Base-by-base conservation (phyloP, 2,888 invertebrate genomes). In the Argyresthia albistria region DNA sequence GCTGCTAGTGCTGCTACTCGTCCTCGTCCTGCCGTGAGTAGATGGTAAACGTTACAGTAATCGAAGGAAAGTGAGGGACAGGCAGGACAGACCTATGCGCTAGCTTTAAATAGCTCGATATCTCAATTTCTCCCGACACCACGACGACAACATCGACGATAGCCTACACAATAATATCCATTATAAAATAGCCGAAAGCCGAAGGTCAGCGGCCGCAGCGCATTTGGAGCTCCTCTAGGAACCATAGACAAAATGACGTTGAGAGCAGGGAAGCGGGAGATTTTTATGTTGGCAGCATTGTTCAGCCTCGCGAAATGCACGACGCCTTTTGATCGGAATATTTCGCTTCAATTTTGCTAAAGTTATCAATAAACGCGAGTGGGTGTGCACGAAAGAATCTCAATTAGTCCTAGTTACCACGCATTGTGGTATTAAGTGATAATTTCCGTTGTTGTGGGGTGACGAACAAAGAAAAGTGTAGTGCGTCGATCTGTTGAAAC, bases 271-370 rank as follows among this genome's bases (percentile, higher is more conserved):
- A 56, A 60, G 68, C 66, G 67, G 68, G 70, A 68, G 70, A 65
- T 63, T 66, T 66, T 60, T 62, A 75, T 63, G 79, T 84, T 87
- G 88, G 83, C 66, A 80, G 60, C 61, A 73, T 63, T 78, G 80
- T 57, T 71, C 63, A 67, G 77, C 77, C 71, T 80, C 81, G 80
- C 83, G 87, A 86, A 86, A 86, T 87, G 86, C 81, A 84, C 78
- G 86, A 83, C 87, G 86, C 87, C 87, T 79, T 25, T 73, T 76
- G 74, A 75, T 75, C 81, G 80, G 76, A 82, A 83, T 78, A 81
- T 76, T 84, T 80, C 80, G 70, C 79, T 80, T 70, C 80, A 84
- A 75, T 76, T 73, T 76, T 76, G 71, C 74, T 74, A 73, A 78
- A 69, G 80, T 77, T 63, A 72, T 62, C 59, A 64, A 70, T 70